Base-by-base conservation (phyloP, 2,888 invertebrate genomes). In the Drosophila limbata region DNA sequence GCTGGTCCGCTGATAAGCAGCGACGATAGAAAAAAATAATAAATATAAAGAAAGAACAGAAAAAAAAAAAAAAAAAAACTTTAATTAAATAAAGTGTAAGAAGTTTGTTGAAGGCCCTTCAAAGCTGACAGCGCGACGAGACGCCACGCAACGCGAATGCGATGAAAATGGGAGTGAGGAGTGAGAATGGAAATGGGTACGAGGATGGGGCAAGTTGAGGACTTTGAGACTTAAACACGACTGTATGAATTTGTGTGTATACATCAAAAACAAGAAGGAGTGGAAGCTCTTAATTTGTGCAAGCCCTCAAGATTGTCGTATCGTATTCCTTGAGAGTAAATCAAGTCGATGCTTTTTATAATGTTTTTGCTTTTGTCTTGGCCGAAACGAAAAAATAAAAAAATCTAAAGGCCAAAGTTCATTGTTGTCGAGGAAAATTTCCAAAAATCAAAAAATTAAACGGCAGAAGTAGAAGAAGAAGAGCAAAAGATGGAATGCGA, bases 81-180 rank as follows among this genome's bases (percentile, higher is more conserved):
- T 84, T 84, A 84, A 84, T 84, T 84, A 84, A 84, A 84, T 84
- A 84, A 84, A 84, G 83, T 84, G 81, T 80, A 84, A 85, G 84
- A 85, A 88, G 77, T 79, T 84, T 83, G 82, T 73, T 73, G 73
- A 73, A 61, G 76, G 69, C 50, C 71, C 81, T 73, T 72, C 74
- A 79, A 77, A 77, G 83, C 72, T 69, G 65, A 64, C 74, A 48
- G 57, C 28, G 53, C 39, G 60, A 47, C 42, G 42, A 35, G 45
- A 40, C 40, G 33, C 17, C 50, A 33, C 50, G 21, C 25, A 6
- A 15, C 33, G 28, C 25, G 40, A 19, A 48, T n/a, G 10, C 28
- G 25, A 13, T 31, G 21, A 33, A 17, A 42, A 17, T 45, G 35
- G 44, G 25, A 10, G 48, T 40, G 25, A 28, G 45, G 10, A 45